phyloP scores from a whole-genome alignment of 2,888 invertebrate species.

The Leptinotarsa juncta region DNA sequence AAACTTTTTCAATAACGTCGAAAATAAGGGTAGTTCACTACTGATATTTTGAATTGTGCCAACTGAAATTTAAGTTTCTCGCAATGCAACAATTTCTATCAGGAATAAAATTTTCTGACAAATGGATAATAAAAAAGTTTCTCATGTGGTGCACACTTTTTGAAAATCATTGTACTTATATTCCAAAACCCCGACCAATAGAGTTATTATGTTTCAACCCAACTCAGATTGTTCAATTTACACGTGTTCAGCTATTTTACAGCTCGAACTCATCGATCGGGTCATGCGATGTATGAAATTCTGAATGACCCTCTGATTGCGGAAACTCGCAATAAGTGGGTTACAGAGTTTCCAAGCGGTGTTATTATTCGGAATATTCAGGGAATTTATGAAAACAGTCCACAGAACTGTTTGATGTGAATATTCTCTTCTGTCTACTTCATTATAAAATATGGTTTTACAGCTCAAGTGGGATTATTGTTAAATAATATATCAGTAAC shows the following conservation, averaged over 20 bases:
- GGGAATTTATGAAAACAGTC: background rate
- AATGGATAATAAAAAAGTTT: too few relatives aligned
- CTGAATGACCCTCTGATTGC: slow-evolving; percentile 6
- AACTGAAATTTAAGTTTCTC: too few relatives aligned
- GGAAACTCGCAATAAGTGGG: background rate
- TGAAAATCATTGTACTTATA: background rate
- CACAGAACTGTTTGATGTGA: background rate
- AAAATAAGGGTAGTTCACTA: too few relatives aligned
- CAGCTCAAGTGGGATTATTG: too few relatives aligned
- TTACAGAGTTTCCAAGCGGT: background rate
- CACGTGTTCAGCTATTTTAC: background rate
- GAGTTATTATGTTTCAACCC: background rate
- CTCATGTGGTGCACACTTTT: too few relatives aligned
- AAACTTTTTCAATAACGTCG: too few relatives aligned
- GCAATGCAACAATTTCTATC: too few relatives aligned
- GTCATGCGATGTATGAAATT: background rate
- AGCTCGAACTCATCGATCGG: background rate
- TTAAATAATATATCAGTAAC: too few relatives aligned
- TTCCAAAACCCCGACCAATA: background rate
- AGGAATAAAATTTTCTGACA: too few relatives aligned
- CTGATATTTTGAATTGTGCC: too few relatives aligned
- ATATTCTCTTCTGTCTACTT: background rate
- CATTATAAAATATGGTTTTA: too few relatives aligned
- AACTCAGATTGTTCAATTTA: background rate
- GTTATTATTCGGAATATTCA: background rate